Percentiles rank a stretch among this genome's conserved stretches.
phyloP scores from a whole-genome alignment of 37 sponge, comb jelly and placozoan genomes.

The Halichondria panicea region DNA sequence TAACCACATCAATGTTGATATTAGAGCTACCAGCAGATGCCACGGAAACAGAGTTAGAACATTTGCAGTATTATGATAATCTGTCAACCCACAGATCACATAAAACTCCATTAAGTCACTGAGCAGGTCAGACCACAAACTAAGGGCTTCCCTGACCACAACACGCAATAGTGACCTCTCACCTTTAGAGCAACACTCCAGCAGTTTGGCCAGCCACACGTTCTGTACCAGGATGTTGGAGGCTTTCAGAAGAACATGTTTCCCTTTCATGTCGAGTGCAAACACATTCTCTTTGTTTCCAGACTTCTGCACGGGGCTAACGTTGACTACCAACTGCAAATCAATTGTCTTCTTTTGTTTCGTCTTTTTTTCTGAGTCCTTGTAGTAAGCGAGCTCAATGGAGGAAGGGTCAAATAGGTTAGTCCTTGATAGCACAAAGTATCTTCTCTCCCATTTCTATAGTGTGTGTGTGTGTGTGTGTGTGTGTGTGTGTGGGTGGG shows the following conservation, averaged over 20 bases:
- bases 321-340: constrained; percentile 39
- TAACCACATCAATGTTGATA: too few species aligned
- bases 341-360: constrained; percentile 46
- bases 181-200: constrained; percentile 57
- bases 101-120: too few species aligned
- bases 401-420: constrained; percentile 16
- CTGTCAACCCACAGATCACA: too few species aligned
- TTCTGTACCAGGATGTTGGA: constrained; percentile 36
- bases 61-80: too few species aligned
- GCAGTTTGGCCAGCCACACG: constrained; percentile 75
- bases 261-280: constrained; percentile 57
- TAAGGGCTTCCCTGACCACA: too few species aligned
- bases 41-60: too few species aligned
- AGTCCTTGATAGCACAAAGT: constrained; percentile 59
- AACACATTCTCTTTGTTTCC: constrained; percentile 56
- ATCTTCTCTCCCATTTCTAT: constrained; percentile 75
- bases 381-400: constrained; percentile 57
- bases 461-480: neutral
- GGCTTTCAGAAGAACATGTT: constrained; percentile 51
- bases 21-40: too few species aligned
- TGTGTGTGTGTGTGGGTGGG: neutral
- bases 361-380: constrained; percentile 40
- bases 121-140: too few species aligned
- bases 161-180: too few species aligned
- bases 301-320: constrained; percentile 53